Evolutionary conservation across 1,140 invertebrate genomes (phyloP), one percentile per base, ranked within the genome.

Genomic region (Ruditapes philippinarum): DNA sequence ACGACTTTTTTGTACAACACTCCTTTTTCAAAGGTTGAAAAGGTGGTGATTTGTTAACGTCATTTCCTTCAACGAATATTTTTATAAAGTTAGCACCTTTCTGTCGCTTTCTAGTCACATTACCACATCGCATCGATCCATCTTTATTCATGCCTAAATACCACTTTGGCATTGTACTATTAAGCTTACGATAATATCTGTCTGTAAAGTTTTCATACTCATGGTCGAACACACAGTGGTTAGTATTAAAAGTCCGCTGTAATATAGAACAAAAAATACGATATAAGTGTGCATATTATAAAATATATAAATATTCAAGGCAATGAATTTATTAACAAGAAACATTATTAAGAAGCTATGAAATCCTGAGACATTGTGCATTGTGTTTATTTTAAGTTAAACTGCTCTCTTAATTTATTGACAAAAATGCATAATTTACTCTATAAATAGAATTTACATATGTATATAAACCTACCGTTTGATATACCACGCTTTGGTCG

Each of bases 61-160:
- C n/a, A 51, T 5, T 38, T 57, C 49, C 17, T 2, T 28, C 70
- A 0, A 80, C 57, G 25, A 1, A n/a, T 11, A 88, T 12, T 49
- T 45, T 51, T 22, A 42, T 62, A 83, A 82, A 89, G 33, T 76
- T 89, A 9, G 65, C 65, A 54, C 79, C 51, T n/a, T 81, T 73
- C 45, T 62, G 87, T 25, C 62, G 51, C 31, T 49, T 82, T 31
- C 65, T 36, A 70, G 87, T 76, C 49, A 74, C 68, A 76, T 89
- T 89, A 36, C 87, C 87, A 82, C 87, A 89, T 31, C 78, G 5
- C 5, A 83, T 54, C 14, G 79, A 73, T 9, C 80, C 87, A 33
- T 89, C 87, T 82, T 62, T 89, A 36, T 89, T 89, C 28, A 89
- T 82, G 31, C 79, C 87, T 76, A 89, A 33, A 73, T 82, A 89